Conservation (phyloP, 1,140 invertebrate species). For the Rhynchophorus ferrugineus region DNA sequence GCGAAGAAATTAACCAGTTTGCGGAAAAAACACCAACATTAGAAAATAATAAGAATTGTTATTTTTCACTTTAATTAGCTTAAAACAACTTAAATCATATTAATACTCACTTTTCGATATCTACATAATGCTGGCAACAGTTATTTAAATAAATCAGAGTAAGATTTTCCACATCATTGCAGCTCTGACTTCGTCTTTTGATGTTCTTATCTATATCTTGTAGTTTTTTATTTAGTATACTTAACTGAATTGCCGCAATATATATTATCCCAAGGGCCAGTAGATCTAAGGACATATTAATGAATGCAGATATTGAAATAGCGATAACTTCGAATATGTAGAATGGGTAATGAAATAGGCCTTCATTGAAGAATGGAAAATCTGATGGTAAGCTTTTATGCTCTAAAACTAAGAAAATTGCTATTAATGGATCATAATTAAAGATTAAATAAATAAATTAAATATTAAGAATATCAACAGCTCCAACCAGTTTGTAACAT, state of each 20-base stretch:
- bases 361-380: conserved; percentile 15
- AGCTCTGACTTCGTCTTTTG: background rate
- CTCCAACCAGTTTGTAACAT: too few species aligned
- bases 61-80: too few species aligned
- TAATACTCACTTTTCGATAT: conserved; percentile 14
- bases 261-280: conserved; percentile 12
- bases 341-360: conserved; percentile 11
- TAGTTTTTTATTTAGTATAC: conserved; percentile 20
- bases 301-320: conserved; percentile 8
- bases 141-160: conserved; percentile 3
- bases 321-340: conserved; percentile 17
- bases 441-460: too few species aligned
- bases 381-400: conserved; percentile 3
- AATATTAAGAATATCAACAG: too few species aligned
- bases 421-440: too few species aligned
- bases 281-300: conserved; percentile 21
- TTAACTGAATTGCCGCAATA: conserved; percentile 16
- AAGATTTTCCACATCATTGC: background rate
- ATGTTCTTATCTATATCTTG: conserved; percentile 14
- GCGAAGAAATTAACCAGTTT: too few species aligned
- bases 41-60: too few species aligned
- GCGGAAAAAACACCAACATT: too few species aligned
- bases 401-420: conserved; percentile 6
- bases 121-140: conserved; percentile 13
- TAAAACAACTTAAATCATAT: background rate